Conservation (phyloP, 2,888 invertebrate genomes). For the Dastarcus helophoroides region DNA sequence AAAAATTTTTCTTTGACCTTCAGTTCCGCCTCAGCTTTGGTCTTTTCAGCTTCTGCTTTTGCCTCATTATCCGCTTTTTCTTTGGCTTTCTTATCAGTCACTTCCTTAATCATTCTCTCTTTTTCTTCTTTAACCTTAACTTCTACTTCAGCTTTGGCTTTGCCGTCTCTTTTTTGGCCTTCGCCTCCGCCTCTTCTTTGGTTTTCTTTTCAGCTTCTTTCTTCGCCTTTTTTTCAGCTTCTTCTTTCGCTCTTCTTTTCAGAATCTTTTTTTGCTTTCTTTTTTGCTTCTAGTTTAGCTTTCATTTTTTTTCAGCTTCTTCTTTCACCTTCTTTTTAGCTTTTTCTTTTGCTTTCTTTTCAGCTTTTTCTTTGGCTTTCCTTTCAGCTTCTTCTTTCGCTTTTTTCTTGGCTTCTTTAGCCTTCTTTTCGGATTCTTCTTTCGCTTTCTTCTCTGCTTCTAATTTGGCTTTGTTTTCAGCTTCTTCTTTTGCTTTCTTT, state of each 20-base stretch:
- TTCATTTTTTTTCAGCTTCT: slow-evolving; percentile 10
- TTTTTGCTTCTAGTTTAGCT: slow-evolving; percentile 10
- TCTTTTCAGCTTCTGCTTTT: slow-evolving; percentile 15
- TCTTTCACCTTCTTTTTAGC: slow-evolving; percentile 28
- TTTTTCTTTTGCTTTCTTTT: slow-evolving; percentile 12
- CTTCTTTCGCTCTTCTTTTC: slow-evolving; percentile 13
- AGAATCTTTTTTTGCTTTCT: slow-evolving; percentile 14
- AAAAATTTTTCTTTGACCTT: slow-evolving; percentile 11
- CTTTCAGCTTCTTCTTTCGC: slow-evolving; percentile 6
- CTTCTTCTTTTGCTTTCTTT: slow-evolving; percentile 11
- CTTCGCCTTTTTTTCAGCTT: slow-evolving; percentile 12
- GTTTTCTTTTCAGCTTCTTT: slow-evolving; percentile 10
- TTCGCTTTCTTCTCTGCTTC: slow-evolving; percentile 7
- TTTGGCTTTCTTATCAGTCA: slow-evolving; percentile 17
- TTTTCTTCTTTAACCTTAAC: slow-evolving; percentile 12
- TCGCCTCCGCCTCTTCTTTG: slow-evolving; percentile 22
- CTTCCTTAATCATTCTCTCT: slow-evolving; percentile 17
- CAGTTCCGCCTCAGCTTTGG: slow-evolving; percentile 14
- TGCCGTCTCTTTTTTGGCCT: slow-evolving; percentile 16
- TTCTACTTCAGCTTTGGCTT: slow-evolving; percentile 14
- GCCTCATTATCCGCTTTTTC: slow-evolving; percentile 10
- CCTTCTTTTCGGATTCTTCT: slow-evolving; percentile 8
- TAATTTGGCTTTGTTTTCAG: slow-evolving; percentile 9
- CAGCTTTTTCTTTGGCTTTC: slow-evolving; percentile 13
- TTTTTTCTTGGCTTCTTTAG: slow-evolving; percentile 12